phyloP scores from a whole-genome alignment of 2,797 vertebrate genomes.

The Lagocephalus sceleratus region DNA sequence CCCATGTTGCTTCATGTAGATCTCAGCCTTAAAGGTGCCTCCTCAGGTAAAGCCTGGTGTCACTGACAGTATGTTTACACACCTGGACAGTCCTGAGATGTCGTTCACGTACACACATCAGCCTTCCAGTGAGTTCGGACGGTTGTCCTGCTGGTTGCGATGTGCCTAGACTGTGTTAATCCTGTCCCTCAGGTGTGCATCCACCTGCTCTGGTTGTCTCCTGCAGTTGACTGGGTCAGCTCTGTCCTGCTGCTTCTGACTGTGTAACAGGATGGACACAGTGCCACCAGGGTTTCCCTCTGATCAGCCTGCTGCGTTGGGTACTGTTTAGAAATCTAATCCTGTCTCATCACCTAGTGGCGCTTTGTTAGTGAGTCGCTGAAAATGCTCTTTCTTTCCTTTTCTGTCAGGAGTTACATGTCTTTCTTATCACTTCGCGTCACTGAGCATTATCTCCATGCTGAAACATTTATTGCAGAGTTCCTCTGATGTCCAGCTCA shows the following conservation, averaged over 20 bases:
- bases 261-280: constrained; percentile 52
- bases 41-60: constrained; percentile 31
- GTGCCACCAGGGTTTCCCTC: constrained; percentile 43
- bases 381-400: constrained; percentile 2
- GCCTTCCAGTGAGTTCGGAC: constrained; percentile 47
- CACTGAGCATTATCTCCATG: constrained; percentile 44
- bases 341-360: constrained; percentile 41
- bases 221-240: constrained; percentile 43
- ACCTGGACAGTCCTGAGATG: constrained; percentile 47
- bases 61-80: constrained; percentile 42
- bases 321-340: constrained; percentile 60
- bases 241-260: constrained; percentile 41
- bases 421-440: constrained; percentile 8
- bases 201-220: constrained; percentile 54
- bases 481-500: constrained; percentile 8
- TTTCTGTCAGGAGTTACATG: constrained; percentile 9
- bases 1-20: constrained; percentile 44
- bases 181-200: constrained; percentile 56
- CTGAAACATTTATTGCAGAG: constrained; percentile 36
- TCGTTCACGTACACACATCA: constrained; percentile 3
- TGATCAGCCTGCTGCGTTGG: constrained; percentile 51
- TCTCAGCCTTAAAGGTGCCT: constrained; percentile 32
- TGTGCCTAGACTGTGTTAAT: constrained; percentile 65
- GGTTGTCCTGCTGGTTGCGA: constrained; percentile 48
- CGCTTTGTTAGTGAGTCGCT: constrained; percentile 40